phyloP scores from a whole-genome alignment of 2,888 invertebrate species.

The Drosophila borealis region DNA sequence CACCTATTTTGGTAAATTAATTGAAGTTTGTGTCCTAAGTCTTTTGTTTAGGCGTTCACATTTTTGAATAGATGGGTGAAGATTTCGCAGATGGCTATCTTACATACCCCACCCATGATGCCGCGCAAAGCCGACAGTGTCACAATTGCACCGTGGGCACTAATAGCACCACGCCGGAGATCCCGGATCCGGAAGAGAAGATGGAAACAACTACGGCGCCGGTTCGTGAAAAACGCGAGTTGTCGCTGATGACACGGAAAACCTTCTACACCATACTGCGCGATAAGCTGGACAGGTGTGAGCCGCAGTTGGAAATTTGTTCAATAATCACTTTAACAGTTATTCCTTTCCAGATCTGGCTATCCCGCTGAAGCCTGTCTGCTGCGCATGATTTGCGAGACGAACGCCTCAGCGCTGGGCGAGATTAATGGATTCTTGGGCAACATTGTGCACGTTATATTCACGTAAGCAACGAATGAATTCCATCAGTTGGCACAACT shows the following conservation, averaged over 20 bases:
- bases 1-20: constrained; percentile 74
- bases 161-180: constrained; percentile 19
- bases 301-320: too few relatives aligned
- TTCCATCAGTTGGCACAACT: not conserved
- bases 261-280: constrained; percentile 79
- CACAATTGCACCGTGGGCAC: constrained; percentile 53
- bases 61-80: constrained; percentile 57
- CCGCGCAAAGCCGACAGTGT: constrained; percentile 37
- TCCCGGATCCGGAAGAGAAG: not conserved
- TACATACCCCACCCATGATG: constrained; percentile 46
- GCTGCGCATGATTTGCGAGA: constrained; percentile 89
- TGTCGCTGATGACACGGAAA: constrained; percentile 72
- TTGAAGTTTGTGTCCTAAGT: constrained; percentile 20
- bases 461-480: constrained; percentile 87
- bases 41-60: constrained; percentile 9
- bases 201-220: not conserved
- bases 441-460: constrained; percentile 88
- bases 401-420: constrained; percentile 85
- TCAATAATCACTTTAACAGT: not conserved
- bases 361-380: constrained; percentile 87
- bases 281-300: constrained; percentile 79
- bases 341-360: constrained; percentile 74
- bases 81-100: constrained; percentile 59
- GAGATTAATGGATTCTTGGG: constrained; percentile 88
- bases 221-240: constrained; percentile 46